Conservation (phyloP, 2,888 invertebrate genomes). For the Pasiphila rectangulata region DNA sequence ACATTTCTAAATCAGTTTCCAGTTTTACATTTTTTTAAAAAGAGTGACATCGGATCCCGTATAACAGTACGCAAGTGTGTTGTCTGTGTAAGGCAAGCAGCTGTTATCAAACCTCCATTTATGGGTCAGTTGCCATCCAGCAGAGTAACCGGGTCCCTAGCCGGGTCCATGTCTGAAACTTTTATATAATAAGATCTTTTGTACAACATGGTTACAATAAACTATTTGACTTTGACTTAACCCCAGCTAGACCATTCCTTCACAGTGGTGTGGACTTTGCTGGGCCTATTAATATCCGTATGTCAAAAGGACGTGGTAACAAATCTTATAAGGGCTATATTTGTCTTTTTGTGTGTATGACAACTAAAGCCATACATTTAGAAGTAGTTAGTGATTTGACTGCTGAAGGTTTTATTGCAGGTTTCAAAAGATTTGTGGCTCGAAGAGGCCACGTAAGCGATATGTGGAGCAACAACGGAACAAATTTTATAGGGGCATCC, state of each 20-base stretch:
- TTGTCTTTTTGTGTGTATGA: slow-evolving; percentile 17
- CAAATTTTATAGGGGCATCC: slow-evolving; percentile 12
- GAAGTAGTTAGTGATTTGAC: slow-evolving; percentile 40
- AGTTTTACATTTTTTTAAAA: too few relatives aligned
- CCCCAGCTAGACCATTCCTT: slow-evolving; percentile 24
- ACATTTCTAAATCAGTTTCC: too few relatives aligned
- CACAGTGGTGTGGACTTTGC: slow-evolving; percentile 30
- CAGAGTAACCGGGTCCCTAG: too few relatives aligned
- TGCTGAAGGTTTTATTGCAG: slow-evolving; percentile 33
- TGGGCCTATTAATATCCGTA: slow-evolving; percentile 26
- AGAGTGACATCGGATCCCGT: too few relatives aligned
- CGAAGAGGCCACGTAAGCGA: slow-evolving; percentile 27
- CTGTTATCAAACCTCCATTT: slow-evolving; percentile 5
- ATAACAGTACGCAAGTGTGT: slow-evolving; percentile 28
- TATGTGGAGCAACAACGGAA: slow-evolving; percentile 35
- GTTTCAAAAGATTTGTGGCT: too few relatives aligned
- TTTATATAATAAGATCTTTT: too few relatives aligned
- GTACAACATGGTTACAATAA: too few relatives aligned
- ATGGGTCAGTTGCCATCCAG: slow-evolving; percentile 30
- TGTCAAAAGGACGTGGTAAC: slow-evolving; percentile 24
- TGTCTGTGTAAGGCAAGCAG: slow-evolving; percentile 19
- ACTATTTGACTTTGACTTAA: too few relatives aligned
- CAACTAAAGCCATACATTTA: slow-evolving; percentile 36
- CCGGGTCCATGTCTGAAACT: too few relatives aligned
- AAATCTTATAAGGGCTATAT: slow-evolving; percentile 28